Conservation (phyloP, 2,797 vertebrate genomes). For the Megalops cyprinoides region DNA sequence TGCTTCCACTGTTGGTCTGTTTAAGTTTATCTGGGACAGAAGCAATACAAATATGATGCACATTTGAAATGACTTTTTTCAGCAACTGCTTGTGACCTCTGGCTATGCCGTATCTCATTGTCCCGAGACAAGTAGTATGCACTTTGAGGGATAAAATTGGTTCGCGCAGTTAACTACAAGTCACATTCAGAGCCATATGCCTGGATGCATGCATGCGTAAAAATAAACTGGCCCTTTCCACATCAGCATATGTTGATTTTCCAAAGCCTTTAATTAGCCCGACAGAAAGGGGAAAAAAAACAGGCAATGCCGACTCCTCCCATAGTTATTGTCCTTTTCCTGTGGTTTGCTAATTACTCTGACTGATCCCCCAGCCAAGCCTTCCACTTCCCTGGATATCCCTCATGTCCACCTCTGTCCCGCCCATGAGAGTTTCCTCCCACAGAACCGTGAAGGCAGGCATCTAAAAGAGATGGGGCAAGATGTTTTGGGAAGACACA, state of each 20-base stretch:
- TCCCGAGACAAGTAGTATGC: not conserved
- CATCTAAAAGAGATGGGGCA: not conserved
- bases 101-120: not conserved
- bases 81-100: not conserved
- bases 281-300: not conserved
- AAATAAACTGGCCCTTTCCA: slow-evolving; percentile 19
- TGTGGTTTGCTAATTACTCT: slow-evolving; percentile 6
- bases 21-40: not conserved
- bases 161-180: not conserved
- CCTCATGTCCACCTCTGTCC: not conserved
- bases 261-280: slow-evolving; percentile 8
- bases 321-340: slow-evolving; percentile 3
- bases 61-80: not conserved
- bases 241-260: slow-evolving; percentile 22
- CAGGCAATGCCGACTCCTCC: not conserved
- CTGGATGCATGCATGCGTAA: not conserved
- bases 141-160: not conserved
- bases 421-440: slow-evolving; percentile 9
- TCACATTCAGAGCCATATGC: not conserved
- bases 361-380: not conserved
- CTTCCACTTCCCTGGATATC: not conserved
- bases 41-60: not conserved
- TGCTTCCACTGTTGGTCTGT: no score
- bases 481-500: not conserved
- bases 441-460: not conserved